Base-by-base conservation (phyloP, 2,888 invertebrate genomes). In the Xylota sylvarum region DNA sequence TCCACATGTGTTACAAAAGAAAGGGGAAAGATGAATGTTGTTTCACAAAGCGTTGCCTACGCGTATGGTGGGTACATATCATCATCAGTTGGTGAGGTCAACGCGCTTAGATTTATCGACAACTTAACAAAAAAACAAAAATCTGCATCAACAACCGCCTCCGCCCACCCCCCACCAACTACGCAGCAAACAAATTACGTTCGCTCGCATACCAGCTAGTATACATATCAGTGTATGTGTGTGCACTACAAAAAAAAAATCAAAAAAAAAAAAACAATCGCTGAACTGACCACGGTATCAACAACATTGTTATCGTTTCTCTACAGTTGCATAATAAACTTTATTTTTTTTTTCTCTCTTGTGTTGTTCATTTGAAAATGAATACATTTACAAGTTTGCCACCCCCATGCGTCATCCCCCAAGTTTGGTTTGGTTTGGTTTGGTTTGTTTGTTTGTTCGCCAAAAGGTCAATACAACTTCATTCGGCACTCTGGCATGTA, bases 301-400 rank as follows among this genome's bases (percentile, higher is more conserved):
- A 14, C 6, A 40, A 14, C 12, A 27, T 1, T 62, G 23, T 62
- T 62, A 62, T 62, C 62, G 43, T 23, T 5, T 62, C 27, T 62
- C 14, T 27, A 62, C 43, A 62, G 43, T 62, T 62, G 43, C 62
- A 43, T 62, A 62, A 62, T 40, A 60, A 23, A 23, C 23, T 23
- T 23, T 23, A 3, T 23, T 23, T 23, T 23, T 23, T n/a, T 23
- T 35, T n/a, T 27, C n/a, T n/a, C 37, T 27, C 3, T 40, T 23
- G 35, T 35, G n/a, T n/a, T 14, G 40, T 43, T 9, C 43, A 14
- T 27, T 62, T 62, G 14, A 62, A 43, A 43, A 23, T 23, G 19
- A 58, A 19, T 10, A 50, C 35, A 50, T 52, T 50, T 50, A 9
- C 50, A 50, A n/a, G 50, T 46, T 40, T 37, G 5, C 37, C 35